phyloP scores from a whole-genome alignment of 2,888 invertebrate species.

The Eubasilissa splendida region DNA sequence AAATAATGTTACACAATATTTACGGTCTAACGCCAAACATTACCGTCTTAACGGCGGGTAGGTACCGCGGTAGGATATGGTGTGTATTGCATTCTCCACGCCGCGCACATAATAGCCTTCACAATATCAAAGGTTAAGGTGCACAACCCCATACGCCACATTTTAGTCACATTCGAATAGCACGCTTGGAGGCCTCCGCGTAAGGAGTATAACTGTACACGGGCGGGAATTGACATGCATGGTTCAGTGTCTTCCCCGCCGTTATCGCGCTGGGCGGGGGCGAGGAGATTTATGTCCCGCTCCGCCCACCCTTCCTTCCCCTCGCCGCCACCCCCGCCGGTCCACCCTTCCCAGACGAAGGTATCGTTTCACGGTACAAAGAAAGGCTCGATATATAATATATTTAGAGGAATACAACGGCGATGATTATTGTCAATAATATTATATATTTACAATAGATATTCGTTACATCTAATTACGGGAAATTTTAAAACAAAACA shows the following conservation, averaged over 20 bases:
- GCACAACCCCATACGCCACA: neutral
- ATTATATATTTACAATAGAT: neutral
- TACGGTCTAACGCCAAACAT: too few relatives aligned
- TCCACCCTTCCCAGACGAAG: conserved; percentile 29
- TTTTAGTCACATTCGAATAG: neutral
- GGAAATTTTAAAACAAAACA: too few relatives aligned
- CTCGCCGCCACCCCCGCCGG: conserved; percentile 59
- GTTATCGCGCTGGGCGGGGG: conserved; percentile 43
- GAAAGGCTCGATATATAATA: conserved; percentile 13
- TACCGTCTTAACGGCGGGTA: too few relatives aligned
- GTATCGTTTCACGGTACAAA: neutral
- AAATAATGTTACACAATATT: too few relatives aligned
- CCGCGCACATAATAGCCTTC: conserved; percentile 1
- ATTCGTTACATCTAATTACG: too few relatives aligned
- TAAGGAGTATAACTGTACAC: conserved; percentile 17
- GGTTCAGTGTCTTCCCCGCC: conserved; percentile 7
- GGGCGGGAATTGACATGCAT: conserved; percentile 17
- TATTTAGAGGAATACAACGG: neutral
- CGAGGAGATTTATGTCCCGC: conserved; percentile 61
- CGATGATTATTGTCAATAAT: neutral
- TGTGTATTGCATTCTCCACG: neutral
- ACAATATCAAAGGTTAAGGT: neutral
- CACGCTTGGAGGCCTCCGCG: neutral
- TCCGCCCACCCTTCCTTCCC: conserved; percentile 57
- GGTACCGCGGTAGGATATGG: neutral